Conservation (phyloP, 2,888 invertebrate species). For the Pecten maximus region DNA sequence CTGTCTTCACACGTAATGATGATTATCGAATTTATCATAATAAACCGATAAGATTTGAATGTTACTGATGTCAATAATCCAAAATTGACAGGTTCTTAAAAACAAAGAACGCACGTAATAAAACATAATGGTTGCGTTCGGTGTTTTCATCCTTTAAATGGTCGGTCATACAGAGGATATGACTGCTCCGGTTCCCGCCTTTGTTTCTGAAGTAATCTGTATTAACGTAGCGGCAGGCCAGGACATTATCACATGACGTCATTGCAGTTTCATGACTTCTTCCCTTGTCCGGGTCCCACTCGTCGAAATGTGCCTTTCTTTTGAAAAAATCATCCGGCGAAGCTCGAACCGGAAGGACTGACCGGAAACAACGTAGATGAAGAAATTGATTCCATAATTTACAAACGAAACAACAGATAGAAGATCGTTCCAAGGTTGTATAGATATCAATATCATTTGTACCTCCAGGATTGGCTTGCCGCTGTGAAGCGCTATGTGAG, state of each 20-base stretch:
- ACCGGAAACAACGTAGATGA: conserved; percentile 77
- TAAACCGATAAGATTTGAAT: too few species aligned
- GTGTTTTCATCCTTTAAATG: too few species aligned
- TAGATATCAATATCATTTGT: conserved; percentile 44
- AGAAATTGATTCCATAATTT: conserved; percentile 77
- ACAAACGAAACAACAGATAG: conserved; percentile 69
- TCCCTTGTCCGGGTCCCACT: conserved; percentile 45
- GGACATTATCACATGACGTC: neutral
- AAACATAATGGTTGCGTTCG: too few species aligned
- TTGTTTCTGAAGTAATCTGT: neutral
- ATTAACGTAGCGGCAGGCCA: neutral
- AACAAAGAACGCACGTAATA: too few species aligned
- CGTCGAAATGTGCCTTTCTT: conserved; percentile 28
- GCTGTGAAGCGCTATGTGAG: conserved; percentile 54
- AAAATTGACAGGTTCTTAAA: too few species aligned
- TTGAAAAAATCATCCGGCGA: conserved; percentile 56
- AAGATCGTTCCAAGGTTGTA: conserved; percentile 63
- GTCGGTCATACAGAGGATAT: neutral
- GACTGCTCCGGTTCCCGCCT: neutral
- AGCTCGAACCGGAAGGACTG: conserved; percentile 73
- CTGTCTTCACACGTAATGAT: too few species aligned
- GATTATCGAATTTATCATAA: too few species aligned
- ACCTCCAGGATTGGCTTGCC: conserved; percentile 17
- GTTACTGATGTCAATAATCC: too few species aligned
- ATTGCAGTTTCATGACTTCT: conserved; percentile 44